Base-by-base conservation (phyloP, 2,888 invertebrate species). In the Hirtodrosophila cameraria region DNA sequence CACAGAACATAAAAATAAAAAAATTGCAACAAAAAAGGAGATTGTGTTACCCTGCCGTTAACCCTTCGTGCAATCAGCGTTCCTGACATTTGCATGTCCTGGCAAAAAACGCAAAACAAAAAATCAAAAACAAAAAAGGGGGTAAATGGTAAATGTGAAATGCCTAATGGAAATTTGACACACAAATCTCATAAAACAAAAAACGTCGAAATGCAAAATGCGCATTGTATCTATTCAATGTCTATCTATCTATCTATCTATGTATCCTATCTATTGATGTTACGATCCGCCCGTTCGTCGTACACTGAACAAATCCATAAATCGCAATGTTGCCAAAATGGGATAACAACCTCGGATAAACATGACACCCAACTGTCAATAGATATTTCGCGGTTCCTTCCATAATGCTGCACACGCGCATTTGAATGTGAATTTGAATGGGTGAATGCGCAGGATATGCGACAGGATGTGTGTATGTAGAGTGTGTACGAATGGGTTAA, bases 311-410 rank as follows among this genome's bases (percentile, higher is more conserved):
- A 74, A 72, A 75, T 66, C 75, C 86, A 89, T 89, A 89, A 89
- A 89, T 89, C 88, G 88, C 89, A 86, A 82, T 88, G 85, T 89
- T 88, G 80, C 81, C 77, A 77, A 86, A 87, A 88, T 85, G 82
- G 89, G 87, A 89, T 88, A 90, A 89, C 88, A 86, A 89, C 80
- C 82, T 84, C 88, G 89, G 87, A 90, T 91, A 91, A 90, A 90
- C 90, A 91, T 91, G 90, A 91, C 90, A 91, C 91, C 90, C 90
- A 91, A 91, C 89, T 90, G 90, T 90, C 90, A 90, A 90, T 90
- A 88, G 88, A 89, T 88, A 87, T 88, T 90, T 88, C 90, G 90
- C 89, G 91, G 90, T 90, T 87, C 82, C 83, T 88, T 88, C 83
- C 79, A 88, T 88, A 87, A 86, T 88, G 76, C 68, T 74, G 78